Percentiles rank a stretch among this genome's conserved stretches.
Evolutionary conservation across 2,888 invertebrate species (phyloP).

Genomic region (Lomographa bimaculata): DNA sequence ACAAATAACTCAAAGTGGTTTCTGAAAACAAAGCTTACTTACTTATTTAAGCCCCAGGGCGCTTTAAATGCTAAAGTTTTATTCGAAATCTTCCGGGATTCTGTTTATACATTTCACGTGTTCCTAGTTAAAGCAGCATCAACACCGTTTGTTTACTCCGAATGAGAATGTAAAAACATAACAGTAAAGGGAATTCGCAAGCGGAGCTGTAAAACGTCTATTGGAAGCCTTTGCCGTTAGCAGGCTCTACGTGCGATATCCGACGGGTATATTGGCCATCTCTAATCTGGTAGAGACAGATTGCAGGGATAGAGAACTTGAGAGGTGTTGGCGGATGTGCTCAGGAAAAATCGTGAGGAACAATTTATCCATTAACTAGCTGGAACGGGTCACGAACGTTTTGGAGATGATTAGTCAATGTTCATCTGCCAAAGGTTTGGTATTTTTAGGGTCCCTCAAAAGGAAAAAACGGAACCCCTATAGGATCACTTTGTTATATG

Average conservation of each 20-base stretch:
- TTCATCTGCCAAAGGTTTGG: too few species aligned
- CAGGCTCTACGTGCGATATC: constrained; percentile 35
- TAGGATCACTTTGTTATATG: too few species aligned
- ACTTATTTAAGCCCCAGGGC: too few species aligned
- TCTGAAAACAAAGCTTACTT: too few species aligned
- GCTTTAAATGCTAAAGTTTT: too few species aligned
- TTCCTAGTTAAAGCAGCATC: constrained; percentile 9
- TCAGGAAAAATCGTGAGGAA: background rate
- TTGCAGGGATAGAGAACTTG: background rate
- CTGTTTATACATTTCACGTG: background rate
- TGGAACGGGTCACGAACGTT: too few species aligned
- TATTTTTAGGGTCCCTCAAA: too few species aligned
- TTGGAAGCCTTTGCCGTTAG: constrained; percentile 43
- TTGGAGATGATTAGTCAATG: too few species aligned
- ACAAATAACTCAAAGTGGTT: too few species aligned
- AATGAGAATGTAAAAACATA: constrained; percentile 27
- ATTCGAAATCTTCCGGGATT: too few species aligned
- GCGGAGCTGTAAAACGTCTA: constrained; percentile 46
- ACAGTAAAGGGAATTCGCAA: constrained; percentile 48
- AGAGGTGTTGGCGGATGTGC: background rate
- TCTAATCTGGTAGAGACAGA: constrained; percentile 38
- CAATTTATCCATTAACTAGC: too few species aligned
- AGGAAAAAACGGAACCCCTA: too few species aligned
- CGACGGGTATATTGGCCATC: constrained; percentile 50
- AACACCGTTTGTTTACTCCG: constrained; percentile 24